Conservation (phyloP, 2,888 invertebrate species). For the Opisthograptis luteolata region DNA sequence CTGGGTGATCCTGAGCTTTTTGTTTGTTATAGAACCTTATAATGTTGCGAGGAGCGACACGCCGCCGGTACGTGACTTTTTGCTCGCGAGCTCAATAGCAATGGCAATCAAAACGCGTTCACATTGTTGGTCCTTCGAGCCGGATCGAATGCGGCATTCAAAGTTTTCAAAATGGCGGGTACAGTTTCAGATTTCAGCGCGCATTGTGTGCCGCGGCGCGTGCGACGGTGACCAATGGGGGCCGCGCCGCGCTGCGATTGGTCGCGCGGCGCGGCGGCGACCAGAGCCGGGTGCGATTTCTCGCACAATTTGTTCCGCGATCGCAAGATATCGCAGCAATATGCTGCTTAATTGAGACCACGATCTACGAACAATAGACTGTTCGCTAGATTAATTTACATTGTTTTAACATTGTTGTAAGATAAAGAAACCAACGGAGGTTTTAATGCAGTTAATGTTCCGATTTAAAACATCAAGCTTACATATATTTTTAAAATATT, state of each 20-base stretch:
- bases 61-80: slow-evolving; percentile 14
- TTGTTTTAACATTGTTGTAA: slow-evolving; percentile 38
- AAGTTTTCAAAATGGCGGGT: slow-evolving; percentile 44
- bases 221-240: slow-evolving; percentile 48
- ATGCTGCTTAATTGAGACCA: slow-evolving; percentile 57
- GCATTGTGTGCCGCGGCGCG: slow-evolving; percentile 65
- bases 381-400: slow-evolving; percentile 25
- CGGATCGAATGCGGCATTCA: slow-evolving; percentile 53
- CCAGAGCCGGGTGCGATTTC: slow-evolving; percentile 47
- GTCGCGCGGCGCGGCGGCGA: slow-evolving; percentile 47
- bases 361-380: slow-evolving; percentile 31
- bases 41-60: neutral
- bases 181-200: slow-evolving; percentile 63
- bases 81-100: slow-evolving; percentile 20
- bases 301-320: slow-evolving; percentile 70
- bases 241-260: slow-evolving; percentile 28
- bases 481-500: too few species aligned
- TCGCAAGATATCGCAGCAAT: slow-evolving; percentile 52
- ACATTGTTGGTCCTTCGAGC: slow-evolving; percentile 39
- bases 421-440: neutral
- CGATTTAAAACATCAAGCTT: too few species aligned
- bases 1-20: slow-evolving; percentile 2
- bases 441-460: too few species aligned
- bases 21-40: neutral
- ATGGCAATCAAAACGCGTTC: slow-evolving; percentile 28